These are phyloP conservation scores for Erynnis tages DNA, from an alignment of 2,888 invertebrate genomes.

Conservation along the genomic window DNA sequence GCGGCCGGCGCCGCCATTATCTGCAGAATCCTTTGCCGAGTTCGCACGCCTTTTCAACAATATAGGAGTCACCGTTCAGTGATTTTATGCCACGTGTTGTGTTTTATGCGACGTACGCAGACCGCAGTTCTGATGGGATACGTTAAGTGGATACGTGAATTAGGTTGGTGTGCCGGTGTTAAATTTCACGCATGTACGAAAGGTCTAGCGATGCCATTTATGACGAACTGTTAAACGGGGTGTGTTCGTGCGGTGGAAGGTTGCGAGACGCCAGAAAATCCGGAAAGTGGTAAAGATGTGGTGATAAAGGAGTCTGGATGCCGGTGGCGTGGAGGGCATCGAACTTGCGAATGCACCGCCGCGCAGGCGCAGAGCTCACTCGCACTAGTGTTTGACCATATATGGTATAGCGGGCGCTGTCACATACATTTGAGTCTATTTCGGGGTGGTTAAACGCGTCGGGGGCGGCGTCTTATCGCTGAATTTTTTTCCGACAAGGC, in stretches of 20 bases:
- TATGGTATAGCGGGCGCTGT: slow-evolving; percentile 63
- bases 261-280: slow-evolving; percentile 36
- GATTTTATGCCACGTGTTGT: slow-evolving; percentile 79
- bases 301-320: slow-evolving; percentile 33
- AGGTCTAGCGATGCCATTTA: slow-evolving; percentile 77
- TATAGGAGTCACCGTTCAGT: slow-evolving; percentile 76
- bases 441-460: slow-evolving; percentile 48
- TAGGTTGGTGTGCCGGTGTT: slow-evolving; percentile 54
- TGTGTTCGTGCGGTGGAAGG: slow-evolving; percentile 35
- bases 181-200: slow-evolving; percentile 73
- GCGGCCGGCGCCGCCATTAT: slow-evolving; percentile 78
- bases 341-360: slow-evolving; percentile 68
- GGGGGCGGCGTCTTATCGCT: slow-evolving; percentile 35
- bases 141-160: slow-evolving; percentile 31
- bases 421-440: slow-evolving; percentile 61
- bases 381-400: slow-evolving; percentile 72
- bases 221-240: slow-evolving; percentile 45
- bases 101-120: slow-evolving; percentile 38
- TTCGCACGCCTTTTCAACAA: slow-evolving; percentile 77
- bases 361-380: slow-evolving; percentile 76
- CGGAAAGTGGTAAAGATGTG: slow-evolving; percentile 16
- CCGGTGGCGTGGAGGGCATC: slow-evolving; percentile 62
- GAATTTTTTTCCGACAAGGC: slow-evolving; percentile 35
- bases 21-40: slow-evolving; percentile 70
- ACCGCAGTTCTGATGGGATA: slow-evolving; percentile 24